phyloP scores from a whole-genome alignment of 30 jellyfish, hydroid and myxozoan species.

The Aurelia sp. region DNA sequence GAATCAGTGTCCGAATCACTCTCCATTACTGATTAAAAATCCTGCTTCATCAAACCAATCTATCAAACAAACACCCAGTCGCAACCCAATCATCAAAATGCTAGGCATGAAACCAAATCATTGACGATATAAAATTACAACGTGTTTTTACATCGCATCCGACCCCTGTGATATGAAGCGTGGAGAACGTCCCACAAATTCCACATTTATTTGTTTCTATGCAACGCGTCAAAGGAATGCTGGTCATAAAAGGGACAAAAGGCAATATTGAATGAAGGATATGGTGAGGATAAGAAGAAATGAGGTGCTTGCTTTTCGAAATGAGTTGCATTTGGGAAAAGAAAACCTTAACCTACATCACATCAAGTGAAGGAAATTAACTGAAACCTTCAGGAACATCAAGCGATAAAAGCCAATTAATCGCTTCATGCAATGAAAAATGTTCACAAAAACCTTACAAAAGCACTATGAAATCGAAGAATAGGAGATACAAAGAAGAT shows the following conservation, averaged over 20 bases:
- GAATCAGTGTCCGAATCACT: slow-evolving; percentile 66
- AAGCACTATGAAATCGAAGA: too few relatives aligned
- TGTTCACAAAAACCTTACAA: too few relatives aligned
- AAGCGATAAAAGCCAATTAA: too few relatives aligned
- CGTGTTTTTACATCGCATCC: neutral
- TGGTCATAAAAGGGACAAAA: neutral
- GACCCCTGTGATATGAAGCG: slow-evolving; percentile 47
- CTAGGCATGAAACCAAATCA: neutral
- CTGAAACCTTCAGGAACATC: too few relatives aligned
- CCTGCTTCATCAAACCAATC: too few relatives aligned
- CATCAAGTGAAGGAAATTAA: too few relatives aligned
- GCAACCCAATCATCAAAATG: too few relatives aligned
- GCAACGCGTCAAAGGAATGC: neutral
- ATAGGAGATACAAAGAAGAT: too few relatives aligned
- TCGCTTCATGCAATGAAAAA: too few relatives aligned
- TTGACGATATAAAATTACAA: neutral
- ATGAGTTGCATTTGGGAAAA: too few relatives aligned
- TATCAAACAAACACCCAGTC: too few relatives aligned
- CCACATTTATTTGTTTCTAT: slow-evolving; percentile 7
- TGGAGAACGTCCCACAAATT: slow-evolving; percentile 19
- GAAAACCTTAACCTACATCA: too few relatives aligned
- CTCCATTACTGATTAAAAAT: slow-evolving; percentile 1
- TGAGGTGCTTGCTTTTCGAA: neutral
- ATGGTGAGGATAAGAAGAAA: neutral
- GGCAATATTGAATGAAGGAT: slow-evolving; percentile 31